Percentiles rank a stretch among this genome's conserved stretches.
Evolutionary conservation across 1,140 invertebrate genomes (phyloP).

Genomic region (Monochamus saltuarius): DNA sequence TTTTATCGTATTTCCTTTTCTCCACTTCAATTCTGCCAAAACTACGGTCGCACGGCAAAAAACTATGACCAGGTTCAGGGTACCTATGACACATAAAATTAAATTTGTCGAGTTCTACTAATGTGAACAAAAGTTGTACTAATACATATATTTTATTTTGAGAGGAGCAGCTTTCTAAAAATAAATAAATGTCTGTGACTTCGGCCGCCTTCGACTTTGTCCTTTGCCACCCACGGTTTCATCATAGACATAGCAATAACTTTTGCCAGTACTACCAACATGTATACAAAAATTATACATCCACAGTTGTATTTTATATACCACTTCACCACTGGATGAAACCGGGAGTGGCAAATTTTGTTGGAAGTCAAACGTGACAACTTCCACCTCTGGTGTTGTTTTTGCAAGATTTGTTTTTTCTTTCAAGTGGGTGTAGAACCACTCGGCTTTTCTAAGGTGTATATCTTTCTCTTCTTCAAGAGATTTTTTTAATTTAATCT

Average conservation of each 20-base stretch:
- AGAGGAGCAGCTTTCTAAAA: slow-evolving; percentile 8
- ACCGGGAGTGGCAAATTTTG: slow-evolving; percentile 25
- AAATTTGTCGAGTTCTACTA: slow-evolving; percentile 1
- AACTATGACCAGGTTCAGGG: slow-evolving; percentile 14
- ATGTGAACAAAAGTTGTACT: slow-evolving; percentile 6
- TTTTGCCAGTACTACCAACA: slow-evolving; percentile 23
- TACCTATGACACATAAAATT: slow-evolving; percentile 12
- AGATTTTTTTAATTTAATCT: too few species aligned
- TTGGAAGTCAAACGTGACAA: slow-evolving; percentile 19
- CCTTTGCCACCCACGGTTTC: slow-evolving; percentile 4
- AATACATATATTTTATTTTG: slow-evolving; percentile 17
- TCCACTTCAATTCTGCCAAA: slow-evolving; percentile 4
- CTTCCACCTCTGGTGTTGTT: neutral
- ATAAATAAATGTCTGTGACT: slow-evolving; percentile 6
- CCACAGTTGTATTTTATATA: slow-evolving; percentile 26
- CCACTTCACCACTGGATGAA: slow-evolving; percentile 17
- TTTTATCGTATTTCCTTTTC: slow-evolving; percentile 11
- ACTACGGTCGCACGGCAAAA: slow-evolving; percentile 2
- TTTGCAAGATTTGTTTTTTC: slow-evolving; percentile 1
- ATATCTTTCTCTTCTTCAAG: slow-evolving; percentile 9
- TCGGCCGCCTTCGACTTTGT: slow-evolving; percentile 4
- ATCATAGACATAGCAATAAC: slow-evolving; percentile 26
- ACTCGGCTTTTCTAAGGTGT: slow-evolving; percentile 11
- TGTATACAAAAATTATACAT: slow-evolving; percentile 27
- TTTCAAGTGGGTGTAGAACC: slow-evolving; percentile 3